A percentile compares a stretch with the other conserved stretches of the same genome.
These are phyloP conservation scores for Gisinianus flammeolus DNA, from an alignment of 2,888 invertebrate genomes.

Conservation along the genomic window DNA sequence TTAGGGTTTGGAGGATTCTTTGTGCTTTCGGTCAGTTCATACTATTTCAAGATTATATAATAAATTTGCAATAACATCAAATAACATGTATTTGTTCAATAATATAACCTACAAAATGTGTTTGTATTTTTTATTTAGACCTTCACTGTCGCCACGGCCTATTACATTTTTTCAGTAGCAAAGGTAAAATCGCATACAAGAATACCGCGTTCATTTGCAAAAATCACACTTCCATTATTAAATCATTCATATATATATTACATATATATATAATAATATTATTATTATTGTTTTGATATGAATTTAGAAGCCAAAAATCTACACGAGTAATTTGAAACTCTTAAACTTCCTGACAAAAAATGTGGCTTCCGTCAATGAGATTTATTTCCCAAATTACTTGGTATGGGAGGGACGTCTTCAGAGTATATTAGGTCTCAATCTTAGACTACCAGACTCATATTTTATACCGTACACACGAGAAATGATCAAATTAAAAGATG, in stretches of 20 bases:
- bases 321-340: background rate
- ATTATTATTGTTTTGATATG: background rate
- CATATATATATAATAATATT: background rate
- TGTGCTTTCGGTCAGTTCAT: too few relatives aligned
- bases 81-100: too few relatives aligned
- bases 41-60: too few relatives aligned
- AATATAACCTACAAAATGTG: too few relatives aligned
- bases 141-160: background rate
- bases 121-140: background rate
- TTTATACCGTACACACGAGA: slow-evolving; percentile 39
- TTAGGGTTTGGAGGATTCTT: too few relatives aligned
- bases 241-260: background rate
- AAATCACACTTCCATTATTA: too few relatives aligned
- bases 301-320: slow-evolving; percentile 7
- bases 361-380: background rate
- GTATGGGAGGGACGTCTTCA: slow-evolving; percentile 54
- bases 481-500: slow-evolving; percentile 39
- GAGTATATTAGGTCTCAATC: slow-evolving; percentile 60
- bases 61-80: too few relatives aligned
- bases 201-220: too few relatives aligned
- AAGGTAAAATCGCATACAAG: too few relatives aligned
- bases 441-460: slow-evolving; percentile 37
- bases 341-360: background rate
- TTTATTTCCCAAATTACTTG: background rate
- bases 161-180: background rate